Conservation (phyloP, 2,113 vertebrate genomes). For the Chamaetylas fuelleborni region DNA sequence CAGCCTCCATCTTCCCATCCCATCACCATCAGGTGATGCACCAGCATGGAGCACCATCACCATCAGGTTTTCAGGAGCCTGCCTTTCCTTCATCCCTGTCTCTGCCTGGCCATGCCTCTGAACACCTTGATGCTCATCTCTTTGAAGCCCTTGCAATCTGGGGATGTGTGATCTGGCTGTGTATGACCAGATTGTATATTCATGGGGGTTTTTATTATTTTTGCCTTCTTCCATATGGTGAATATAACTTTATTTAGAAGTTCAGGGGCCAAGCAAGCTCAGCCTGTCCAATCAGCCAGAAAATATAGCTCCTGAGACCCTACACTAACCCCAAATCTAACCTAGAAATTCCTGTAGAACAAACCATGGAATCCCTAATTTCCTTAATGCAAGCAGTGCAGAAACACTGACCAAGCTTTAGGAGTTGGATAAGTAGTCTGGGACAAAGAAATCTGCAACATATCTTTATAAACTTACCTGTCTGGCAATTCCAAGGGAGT, state of each 20-base stretch:
- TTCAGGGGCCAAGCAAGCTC: neutral
- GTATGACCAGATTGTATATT: neutral
- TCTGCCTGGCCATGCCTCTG: neutral
- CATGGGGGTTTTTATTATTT: fast-evolving
- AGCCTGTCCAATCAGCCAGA: neutral
- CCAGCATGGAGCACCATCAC: neutral
- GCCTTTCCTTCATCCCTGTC: neutral
- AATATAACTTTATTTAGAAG: neutral
- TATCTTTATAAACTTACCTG: neutral
- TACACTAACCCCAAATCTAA: neutral
- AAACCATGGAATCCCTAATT: neutral
- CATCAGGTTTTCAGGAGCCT: neutral
- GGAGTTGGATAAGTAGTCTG: neutral
- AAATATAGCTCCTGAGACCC: neutral
- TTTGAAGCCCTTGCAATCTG: neutral
- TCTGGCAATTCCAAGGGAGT: neutral
- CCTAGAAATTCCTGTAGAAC: neutral
- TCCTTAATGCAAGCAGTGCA: neutral
- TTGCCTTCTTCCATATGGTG: neutral
- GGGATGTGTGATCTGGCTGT: too few species aligned
- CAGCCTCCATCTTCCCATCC: neutral
- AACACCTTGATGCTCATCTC: neutral
- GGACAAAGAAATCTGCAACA: neutral
- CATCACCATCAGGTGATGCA: neutral
- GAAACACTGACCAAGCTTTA: neutral